Conservation (phyloP, 2,113 vertebrate species). For the Plecturocebus donacophilus region DNA sequence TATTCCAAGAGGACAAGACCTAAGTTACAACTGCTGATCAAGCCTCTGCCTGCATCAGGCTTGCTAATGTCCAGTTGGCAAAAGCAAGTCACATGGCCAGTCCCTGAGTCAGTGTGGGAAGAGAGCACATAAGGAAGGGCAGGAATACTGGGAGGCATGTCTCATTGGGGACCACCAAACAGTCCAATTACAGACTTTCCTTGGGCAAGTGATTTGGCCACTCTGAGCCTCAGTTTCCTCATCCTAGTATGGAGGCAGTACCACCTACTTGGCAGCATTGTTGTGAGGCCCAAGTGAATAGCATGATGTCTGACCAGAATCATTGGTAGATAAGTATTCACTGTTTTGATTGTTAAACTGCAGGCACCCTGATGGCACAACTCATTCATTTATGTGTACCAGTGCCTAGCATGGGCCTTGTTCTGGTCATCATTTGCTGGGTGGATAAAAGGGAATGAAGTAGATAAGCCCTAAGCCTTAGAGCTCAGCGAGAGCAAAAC, state of each 20-base stretch:
- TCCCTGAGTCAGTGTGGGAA: not conserved
- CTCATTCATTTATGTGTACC: not conserved
- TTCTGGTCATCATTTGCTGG: not conserved
- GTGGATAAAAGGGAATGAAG: not conserved
- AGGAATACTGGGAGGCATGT: not conserved
- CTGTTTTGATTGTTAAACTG: not conserved
- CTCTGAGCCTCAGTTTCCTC: not conserved
- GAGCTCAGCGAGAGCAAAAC: not conserved
- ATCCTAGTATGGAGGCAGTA: not conserved
- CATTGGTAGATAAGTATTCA: not conserved
- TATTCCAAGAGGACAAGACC: not conserved
- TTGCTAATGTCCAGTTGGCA: constrained; percentile 6
- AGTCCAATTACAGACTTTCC: not conserved
- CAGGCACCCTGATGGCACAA: not conserved
- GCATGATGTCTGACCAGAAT: not conserved
- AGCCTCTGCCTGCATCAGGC: not conserved
- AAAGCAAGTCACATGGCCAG: constrained; percentile 1
- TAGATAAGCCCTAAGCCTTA: not conserved
- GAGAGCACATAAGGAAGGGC: not conserved
- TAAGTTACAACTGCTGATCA: not conserved
- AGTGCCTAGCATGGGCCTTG: not conserved
- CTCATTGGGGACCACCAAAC: not conserved
- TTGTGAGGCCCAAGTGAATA: not conserved
- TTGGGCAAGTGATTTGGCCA: not conserved
- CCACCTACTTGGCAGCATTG: not conserved